Conservation (phyloP, 2,888 invertebrate species). For the Drosophila buzzatii region DNA sequence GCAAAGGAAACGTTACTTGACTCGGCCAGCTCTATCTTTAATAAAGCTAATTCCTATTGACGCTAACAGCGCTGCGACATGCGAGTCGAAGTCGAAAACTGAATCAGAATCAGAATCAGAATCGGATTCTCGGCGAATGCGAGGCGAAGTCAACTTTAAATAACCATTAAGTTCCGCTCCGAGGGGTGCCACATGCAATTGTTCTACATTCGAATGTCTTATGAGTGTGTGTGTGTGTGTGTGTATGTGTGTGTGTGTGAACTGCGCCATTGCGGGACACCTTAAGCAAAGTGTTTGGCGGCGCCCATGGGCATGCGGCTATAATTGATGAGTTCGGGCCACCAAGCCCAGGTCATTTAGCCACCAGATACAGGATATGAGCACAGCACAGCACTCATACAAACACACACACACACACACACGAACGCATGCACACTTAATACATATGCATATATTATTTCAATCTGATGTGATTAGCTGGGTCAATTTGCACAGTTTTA, state of each 20-base stretch:
- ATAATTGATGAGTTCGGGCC: constrained; percentile 74
- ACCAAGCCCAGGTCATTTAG: constrained; percentile 74
- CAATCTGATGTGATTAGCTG: constrained; percentile 32
- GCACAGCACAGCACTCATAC: constrained; percentile 7
- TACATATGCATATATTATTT: constrained; percentile 17
- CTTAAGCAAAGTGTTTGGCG: constrained; percentile 46
- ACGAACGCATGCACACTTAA: constrained; percentile 9
- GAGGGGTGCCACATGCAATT: constrained; percentile 58
- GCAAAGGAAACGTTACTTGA: constrained; percentile 57
- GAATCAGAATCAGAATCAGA: constrained; percentile 33
- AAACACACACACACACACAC: background rate
- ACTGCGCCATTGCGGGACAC: constrained; percentile 43
- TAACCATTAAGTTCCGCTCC: constrained; percentile 55
- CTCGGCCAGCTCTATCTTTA: constrained; percentile 67
- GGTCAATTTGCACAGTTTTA: constrained; percentile 35
- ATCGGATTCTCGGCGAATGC: constrained; percentile 15
- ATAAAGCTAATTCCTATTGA: constrained; percentile 76
- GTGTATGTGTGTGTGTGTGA: constrained; percentile 24
- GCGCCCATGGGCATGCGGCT: constrained; percentile 62
- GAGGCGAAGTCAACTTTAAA: constrained; percentile 53
- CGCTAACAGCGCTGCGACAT: constrained; percentile 76
- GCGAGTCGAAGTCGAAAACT: constrained; percentile 53
- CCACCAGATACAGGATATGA: constrained; percentile 23
- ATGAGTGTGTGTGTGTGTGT: constrained; percentile 7
- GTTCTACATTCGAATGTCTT: constrained; percentile 46